Base-by-base conservation (phyloP, 2,113 vertebrate species). In the Oreochromis niloticus region DNA sequence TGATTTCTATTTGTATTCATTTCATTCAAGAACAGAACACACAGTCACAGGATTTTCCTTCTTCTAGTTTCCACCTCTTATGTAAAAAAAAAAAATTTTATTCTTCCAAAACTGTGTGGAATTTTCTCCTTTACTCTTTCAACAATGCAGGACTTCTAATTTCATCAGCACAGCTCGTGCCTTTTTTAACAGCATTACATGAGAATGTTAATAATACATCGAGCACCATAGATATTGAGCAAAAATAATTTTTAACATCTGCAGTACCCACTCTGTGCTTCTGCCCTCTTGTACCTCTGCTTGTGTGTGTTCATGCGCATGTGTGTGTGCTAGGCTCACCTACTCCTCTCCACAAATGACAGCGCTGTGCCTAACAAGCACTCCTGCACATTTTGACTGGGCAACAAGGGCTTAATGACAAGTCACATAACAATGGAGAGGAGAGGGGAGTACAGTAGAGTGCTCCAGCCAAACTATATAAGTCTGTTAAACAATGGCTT, bases 351-450 rank as follows among this genome's bases (percentile, higher is more conserved):
- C 84, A 90, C 89, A 92, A 83, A 93, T 89, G 89, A 89, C 83
- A 88, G 87, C 16, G 61, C 87, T 71, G 92, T 13, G 81, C 87
- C 91, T 86, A 94, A 94, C 93, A 93, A 90, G 92, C 93, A 94
- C 94, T 95, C 78, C 46, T 92, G 90, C 88, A 88, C 90, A 86
- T 92, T 95, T 92, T 92, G 92, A 93, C 93, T 94, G 93, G 90
- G 34, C 94, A 94, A 95, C 94, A 94, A 96, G 93, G 91, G 91
- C 95, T 96, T 96, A 94, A 96, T 95, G 94, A 96, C 91, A 91
- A 95, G 91, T 92, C 93, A 89, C 88, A 91, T 61, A 93, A 95
- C 95, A 96, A 95, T 94, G 87, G 90, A 92, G 92, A 87, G 80
- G 91, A 91, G 86, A 89, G 88, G 87, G 75, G 91, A 91, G 87